Evolutionary conservation across 2,113 vertebrate species (phyloP).

Genomic region (Hydrolagus affinis): DNA sequence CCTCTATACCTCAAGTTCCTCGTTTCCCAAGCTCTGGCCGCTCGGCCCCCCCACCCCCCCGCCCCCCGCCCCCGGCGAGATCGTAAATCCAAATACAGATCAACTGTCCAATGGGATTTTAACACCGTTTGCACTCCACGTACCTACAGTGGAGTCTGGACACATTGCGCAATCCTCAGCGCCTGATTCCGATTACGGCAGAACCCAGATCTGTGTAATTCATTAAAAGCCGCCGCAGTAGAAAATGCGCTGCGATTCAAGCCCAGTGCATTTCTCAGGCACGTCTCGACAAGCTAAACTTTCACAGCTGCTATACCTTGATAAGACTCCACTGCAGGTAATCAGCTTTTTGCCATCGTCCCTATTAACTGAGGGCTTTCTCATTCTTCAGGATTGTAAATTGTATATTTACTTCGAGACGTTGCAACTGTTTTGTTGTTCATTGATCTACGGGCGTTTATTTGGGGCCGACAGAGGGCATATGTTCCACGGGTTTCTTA

Average conservation of each 20-base stretch:
- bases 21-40: too few relatives aligned
- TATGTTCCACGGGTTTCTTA: neutral
- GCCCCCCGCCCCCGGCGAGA: too few relatives aligned
- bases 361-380: neutral
- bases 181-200: neutral
- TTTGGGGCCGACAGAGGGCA: neutral
- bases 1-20: too few relatives aligned
- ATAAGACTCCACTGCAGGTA: constrained; percentile 8
- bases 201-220: neutral
- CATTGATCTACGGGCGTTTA: neutral
- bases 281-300: neutral
- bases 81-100: too few relatives aligned
- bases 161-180: neutral
- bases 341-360: neutral
- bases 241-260: neutral
- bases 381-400: neutral
- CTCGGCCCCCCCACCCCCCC: too few relatives aligned
- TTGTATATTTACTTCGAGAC: neutral
- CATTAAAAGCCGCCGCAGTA: neutral
- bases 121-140: neutral
- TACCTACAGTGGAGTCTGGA: neutral
- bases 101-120: neutral
- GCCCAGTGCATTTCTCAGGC: neutral
- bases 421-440: neutral
- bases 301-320: neutral